Conservation (phyloP, 2,888 invertebrate genomes). For the Ditula angustiorana region DNA sequence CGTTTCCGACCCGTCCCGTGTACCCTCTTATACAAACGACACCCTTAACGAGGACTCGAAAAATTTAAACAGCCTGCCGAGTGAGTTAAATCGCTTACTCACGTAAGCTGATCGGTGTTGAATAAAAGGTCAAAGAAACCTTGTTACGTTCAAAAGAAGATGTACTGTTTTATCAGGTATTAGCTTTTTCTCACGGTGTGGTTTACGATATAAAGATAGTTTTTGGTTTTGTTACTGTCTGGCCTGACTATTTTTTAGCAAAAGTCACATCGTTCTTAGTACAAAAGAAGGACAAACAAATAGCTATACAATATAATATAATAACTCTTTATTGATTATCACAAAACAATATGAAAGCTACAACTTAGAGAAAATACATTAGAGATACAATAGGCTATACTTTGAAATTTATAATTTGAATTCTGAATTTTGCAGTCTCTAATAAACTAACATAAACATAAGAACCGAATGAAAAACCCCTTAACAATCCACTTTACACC, state of each 20-base stretch:
- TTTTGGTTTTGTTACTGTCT: too few relatives aligned
- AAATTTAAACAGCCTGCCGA: conserved; percentile 54
- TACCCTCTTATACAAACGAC: conserved; percentile 48
- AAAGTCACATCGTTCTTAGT: too few relatives aligned
- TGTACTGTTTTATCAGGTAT: neutral
- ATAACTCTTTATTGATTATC: too few relatives aligned
- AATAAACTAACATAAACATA: too few relatives aligned
- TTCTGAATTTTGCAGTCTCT: too few relatives aligned
- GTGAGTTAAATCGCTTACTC: conserved; percentile 64
- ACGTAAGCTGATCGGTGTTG: conserved; percentile 47
- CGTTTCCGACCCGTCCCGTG: conserved; percentile 69
- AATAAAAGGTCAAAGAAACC: neutral
- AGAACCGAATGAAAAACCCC: neutral
- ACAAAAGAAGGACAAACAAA: too few relatives aligned
- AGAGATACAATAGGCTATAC: too few relatives aligned
- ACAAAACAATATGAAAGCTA: too few relatives aligned
- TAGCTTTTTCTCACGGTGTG: neutral
- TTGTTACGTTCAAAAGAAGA: neutral
- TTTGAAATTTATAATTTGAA: too few relatives aligned
- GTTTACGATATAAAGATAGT: neutral
- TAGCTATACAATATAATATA: too few relatives aligned
- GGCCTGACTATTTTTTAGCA: too few relatives aligned
- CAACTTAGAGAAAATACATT: too few relatives aligned
- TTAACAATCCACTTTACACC: neutral
- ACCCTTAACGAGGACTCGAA: conserved; percentile 65